A percentile compares a stretch with the other conserved stretches of the same genome.
These are phyloP conservation scores for Galeopsomyia nigrocyanea DNA, from an alignment of 2,888 invertebrate species.

Conservation along the genomic window DNA sequence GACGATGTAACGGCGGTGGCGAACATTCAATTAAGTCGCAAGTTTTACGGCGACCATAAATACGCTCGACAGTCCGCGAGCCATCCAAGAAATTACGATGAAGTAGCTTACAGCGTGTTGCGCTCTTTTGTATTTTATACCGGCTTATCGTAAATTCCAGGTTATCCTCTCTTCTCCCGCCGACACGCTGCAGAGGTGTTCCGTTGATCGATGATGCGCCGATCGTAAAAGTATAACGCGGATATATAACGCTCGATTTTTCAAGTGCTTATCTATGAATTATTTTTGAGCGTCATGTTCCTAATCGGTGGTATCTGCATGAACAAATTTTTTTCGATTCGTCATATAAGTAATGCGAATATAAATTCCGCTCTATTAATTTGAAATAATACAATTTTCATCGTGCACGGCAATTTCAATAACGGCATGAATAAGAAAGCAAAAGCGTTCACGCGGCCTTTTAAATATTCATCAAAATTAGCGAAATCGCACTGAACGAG, in stretches of 20 bases:
- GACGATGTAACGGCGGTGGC: slow-evolving; percentile 26
- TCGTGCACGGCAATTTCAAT: too few species aligned
- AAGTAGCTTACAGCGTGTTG: slow-evolving; percentile 7
- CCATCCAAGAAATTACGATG: slow-evolving; percentile 41
- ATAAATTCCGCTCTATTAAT: too few species aligned
- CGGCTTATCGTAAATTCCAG: slow-evolving; percentile 40
- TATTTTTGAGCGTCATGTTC: too few species aligned
- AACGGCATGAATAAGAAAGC: too few species aligned
- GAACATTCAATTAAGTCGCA: slow-evolving; percentile 51
- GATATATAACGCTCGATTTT: too few species aligned
- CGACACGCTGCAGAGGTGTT: background rate
- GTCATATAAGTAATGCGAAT: too few species aligned
- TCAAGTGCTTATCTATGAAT: too few species aligned
- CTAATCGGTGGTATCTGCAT: too few species aligned
- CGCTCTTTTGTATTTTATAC: slow-evolving; percentile 41
- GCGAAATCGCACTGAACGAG: background rate
- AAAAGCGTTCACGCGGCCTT: too few species aligned
- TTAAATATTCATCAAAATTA: too few species aligned
- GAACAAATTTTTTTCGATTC: too few species aligned
- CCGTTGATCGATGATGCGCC: slow-evolving; percentile 1
- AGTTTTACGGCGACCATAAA: slow-evolving; percentile 52
- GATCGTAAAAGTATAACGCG: slow-evolving; percentile 8
- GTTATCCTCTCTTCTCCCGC: slow-evolving; percentile 11
- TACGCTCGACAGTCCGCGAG: slow-evolving; percentile 30
- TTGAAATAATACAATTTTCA: too few species aligned